Conservation (phyloP, 2,888 invertebrate species). For the Galeruca laticollis region DNA sequence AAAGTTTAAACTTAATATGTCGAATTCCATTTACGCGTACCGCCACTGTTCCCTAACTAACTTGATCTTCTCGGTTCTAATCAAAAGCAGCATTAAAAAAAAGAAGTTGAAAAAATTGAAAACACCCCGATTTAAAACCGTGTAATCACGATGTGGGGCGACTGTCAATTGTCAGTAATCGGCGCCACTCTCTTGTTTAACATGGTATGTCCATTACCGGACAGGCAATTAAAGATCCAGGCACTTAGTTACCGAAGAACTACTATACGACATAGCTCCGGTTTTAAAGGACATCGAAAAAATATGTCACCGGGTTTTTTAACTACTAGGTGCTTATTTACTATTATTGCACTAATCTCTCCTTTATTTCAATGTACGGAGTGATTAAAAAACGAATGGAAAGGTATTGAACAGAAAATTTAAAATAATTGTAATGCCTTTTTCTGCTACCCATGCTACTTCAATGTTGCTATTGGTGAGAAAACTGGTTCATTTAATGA, state of each 20-base stretch:
- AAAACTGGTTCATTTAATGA: too few species aligned
- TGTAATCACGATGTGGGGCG: constrained; percentile 61
- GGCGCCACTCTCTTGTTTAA: constrained; percentile 66
- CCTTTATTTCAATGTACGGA: neutral
- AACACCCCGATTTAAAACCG: constrained; percentile 48
- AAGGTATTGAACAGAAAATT: neutral
- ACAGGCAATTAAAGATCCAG: constrained; percentile 68
- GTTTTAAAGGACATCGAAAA: constrained; percentile 63
- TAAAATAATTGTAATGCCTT: neutral
- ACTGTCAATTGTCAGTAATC: constrained; percentile 64
- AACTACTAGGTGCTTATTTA: constrained; percentile 40
- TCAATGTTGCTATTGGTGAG: too few species aligned
- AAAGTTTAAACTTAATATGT: too few species aligned
- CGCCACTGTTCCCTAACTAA: constrained; percentile 11
- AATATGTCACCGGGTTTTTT: constrained; percentile 51
- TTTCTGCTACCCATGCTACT: too few species aligned
- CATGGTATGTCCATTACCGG: constrained; percentile 68
- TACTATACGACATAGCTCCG: constrained; percentile 62
- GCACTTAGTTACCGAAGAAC: constrained; percentile 63
- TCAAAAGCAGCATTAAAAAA: constrained; percentile 11
- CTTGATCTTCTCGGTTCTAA: constrained; percentile 6
- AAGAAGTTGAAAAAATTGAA: constrained; percentile 34
- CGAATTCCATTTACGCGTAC: too few species aligned
- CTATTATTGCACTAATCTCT: neutral
- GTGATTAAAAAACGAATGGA: neutral